Evolutionary conservation across 2,113 vertebrate species (phyloP).

Genomic region (Labeo catla): DNA sequence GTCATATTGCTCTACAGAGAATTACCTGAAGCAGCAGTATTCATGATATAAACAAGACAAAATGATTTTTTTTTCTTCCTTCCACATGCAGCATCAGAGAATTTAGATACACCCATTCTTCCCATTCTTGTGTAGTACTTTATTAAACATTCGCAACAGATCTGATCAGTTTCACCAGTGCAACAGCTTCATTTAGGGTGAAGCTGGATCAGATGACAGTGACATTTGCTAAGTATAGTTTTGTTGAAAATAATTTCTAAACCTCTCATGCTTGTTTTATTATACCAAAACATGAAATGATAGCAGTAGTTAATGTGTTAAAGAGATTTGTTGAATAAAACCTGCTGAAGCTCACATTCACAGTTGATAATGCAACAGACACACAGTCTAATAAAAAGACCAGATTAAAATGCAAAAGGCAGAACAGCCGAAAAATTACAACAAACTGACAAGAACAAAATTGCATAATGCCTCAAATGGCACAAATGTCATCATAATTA

Average conservation of each 20-base stretch:
- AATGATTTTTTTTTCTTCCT: neutral
- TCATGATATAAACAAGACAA: neutral
- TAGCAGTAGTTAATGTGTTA: neutral
- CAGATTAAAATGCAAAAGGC: neutral
- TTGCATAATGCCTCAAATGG: neutral
- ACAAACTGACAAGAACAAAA: neutral
- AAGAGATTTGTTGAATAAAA: neutral
- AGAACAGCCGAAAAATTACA: neutral
- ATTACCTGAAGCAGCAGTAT: neutral
- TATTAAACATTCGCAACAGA: too few relatives aligned
- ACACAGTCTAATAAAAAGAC: neutral
- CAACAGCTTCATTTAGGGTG: too few relatives aligned
- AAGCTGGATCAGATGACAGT: neutral
- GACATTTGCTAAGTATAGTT: conserved; percentile 27
- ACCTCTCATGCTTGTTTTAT: neutral
- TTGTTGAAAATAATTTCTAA: neutral
- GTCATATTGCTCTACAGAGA: neutral
- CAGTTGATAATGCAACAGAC: neutral
- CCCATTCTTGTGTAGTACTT: neutral
- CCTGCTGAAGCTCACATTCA: neutral
- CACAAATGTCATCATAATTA: neutral
- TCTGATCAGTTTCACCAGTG: too few relatives aligned
- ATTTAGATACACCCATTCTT: neutral
- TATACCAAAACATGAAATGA: neutral
- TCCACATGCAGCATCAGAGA: neutral